Evolutionary conservation across 2,113 vertebrate species (phyloP).

Genomic region (Alethe diademata): DNA sequence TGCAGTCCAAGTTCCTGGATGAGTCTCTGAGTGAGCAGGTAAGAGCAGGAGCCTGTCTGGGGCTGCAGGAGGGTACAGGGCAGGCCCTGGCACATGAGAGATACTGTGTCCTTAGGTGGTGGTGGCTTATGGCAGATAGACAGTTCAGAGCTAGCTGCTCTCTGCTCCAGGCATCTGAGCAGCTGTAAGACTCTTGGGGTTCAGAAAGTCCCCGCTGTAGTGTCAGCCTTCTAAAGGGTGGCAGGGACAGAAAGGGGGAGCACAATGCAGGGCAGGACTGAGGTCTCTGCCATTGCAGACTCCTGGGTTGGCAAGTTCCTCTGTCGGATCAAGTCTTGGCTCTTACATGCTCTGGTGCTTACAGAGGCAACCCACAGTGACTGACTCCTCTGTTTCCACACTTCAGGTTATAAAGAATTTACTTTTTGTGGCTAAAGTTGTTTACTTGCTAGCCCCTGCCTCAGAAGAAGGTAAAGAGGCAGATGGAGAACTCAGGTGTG

Average conservation of each 20-base stretch:
- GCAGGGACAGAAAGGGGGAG: background rate
- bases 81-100: fast-evolving
- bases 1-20: conserved; percentile 93
- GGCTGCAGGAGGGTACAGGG: background rate
- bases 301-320: background rate
- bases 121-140: background rate
- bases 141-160: background rate
- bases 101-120: background rate
- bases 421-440: conserved; percentile 89
- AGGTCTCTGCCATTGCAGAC: background rate
- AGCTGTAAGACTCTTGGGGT: background rate
- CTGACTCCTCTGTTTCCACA: background rate
- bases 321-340: background rate
- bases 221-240: background rate
- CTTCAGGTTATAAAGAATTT: conserved; percentile 94
- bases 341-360: background rate
- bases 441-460: conserved; percentile 85
- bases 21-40: conserved; percentile 90
- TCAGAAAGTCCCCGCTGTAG: background rate
- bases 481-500: background rate
- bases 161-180: background rate
- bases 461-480: conserved; percentile 39
- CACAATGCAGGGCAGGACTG: background rate
- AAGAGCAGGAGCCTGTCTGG: background rate
- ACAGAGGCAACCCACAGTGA: background rate